A percentile compares a stretch with the other conserved stretches of the same genome.
Conservation (phyloP, 2,797 vertebrate species). For the Lophotriccus pileatus region DNA sequence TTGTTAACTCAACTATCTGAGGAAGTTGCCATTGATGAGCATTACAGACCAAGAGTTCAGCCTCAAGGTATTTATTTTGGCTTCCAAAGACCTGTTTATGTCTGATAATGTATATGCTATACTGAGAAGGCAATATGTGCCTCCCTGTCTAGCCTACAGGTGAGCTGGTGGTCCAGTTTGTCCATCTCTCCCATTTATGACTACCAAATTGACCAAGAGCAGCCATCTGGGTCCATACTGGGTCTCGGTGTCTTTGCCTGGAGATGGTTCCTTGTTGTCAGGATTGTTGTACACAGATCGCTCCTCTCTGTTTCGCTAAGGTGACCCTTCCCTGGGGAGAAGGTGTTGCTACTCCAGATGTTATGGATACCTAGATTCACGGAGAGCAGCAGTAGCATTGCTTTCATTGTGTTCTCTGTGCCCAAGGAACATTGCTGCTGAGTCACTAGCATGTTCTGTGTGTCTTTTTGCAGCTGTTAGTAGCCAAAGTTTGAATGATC, state of each 20-base stretch:
- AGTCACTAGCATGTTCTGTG: not conserved
- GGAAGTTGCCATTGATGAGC: conserved; percentile 87
- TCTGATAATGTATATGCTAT: not conserved
- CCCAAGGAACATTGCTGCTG: not conserved
- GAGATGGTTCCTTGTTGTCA: not conserved
- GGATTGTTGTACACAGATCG: not conserved
- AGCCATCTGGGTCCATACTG: not conserved
- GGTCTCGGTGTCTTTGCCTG: not conserved
- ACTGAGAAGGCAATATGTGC: not conserved
- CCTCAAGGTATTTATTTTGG: conserved; percentile 65
- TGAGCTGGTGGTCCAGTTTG: not conserved
- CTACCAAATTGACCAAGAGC: not conserved
- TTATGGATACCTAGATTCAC: not conserved
- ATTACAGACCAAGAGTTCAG: conserved; percentile 57
- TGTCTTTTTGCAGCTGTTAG: conserved; percentile 36
- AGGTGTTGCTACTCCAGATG: not conserved
- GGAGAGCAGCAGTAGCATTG: not conserved
- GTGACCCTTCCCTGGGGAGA: not conserved
- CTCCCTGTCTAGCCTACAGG: not conserved
- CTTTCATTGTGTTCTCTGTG: not conserved
- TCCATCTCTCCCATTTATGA: not conserved
- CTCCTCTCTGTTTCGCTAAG: not conserved
- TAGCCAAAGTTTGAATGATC: conserved; percentile 81
- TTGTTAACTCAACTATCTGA: conserved; percentile 88
- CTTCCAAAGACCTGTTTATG: not conserved